Evolutionary conservation across 2,888 invertebrate genomes (phyloP), one percentile per base, ranked within the genome.

Genomic region (Eudemis profundana): DNA sequence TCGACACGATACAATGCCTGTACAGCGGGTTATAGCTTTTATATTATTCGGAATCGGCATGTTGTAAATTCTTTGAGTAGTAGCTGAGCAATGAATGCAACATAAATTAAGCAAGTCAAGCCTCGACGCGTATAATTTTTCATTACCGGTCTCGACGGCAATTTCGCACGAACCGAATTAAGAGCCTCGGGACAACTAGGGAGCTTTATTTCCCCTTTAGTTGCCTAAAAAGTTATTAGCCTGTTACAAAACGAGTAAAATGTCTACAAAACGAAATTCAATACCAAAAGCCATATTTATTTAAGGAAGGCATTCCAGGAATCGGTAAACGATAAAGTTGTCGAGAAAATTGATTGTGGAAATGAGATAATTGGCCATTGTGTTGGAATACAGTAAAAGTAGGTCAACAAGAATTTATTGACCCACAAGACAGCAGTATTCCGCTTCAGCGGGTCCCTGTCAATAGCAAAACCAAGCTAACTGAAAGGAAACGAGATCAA

Each of bases 331-430:
- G 46, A 60, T 65, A 65, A 65, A 65, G 47, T 53, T 60, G 53
- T 67, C 40, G 54, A 73, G 68, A 60, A 73, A 70, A 70, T 70
- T 68, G 69, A 68, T 68, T 65, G 59, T 53, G 59, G 59, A 75
- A 78, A 78, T 76, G 70, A 74, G 72, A 69, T 76, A 75, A 77
- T 72, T 72, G 74, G 74, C 72, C 70, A 71, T 74, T 69, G 68
- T 69, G 71, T 72, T 67, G 50, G 62, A 57, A 57, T 50, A 54
- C 27, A 63, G 68, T 51, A 47, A 64, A 84, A 79, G 72, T 78
- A 72, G 81, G 82, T 82, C 82, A 82, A 72, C 71, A 68, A 68
- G 68, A 66, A 66, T 72, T n/a, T 47, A 70, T 70, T 74, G 74
- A 72, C 68, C 71, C 72, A 74, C 69, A 71, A 70, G 74, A 73